Base-by-base conservation (phyloP, 2,797 vertebrate genomes). In the Coilia nasus region DNA sequence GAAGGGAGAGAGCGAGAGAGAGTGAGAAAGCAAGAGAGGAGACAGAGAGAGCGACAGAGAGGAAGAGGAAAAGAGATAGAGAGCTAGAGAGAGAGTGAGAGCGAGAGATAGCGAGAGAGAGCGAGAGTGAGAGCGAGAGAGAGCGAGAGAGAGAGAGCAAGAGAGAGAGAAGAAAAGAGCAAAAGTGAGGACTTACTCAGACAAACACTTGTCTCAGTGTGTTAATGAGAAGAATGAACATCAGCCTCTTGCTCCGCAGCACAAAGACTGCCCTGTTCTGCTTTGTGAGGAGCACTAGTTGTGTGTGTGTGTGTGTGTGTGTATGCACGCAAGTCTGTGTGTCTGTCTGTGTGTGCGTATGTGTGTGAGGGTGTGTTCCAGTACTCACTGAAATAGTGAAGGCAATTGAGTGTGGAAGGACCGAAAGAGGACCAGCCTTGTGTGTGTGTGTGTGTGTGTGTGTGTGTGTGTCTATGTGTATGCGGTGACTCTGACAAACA, bases 171-270 rank as follows among this genome's bases (percentile, higher is more conserved):
- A 50, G 50, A 84, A 23, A 46, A 82, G 86, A 75, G 84, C 23
- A 2, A 57, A 84, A 81, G 87, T 19, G 82, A 35, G 54, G 85
- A 81, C 89, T n/a, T n/a, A n/a, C n/a, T n/a, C 71, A 75, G 35
- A 75, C 9, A 0, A 67, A 85, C 84, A 84, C 62, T 67, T 54
- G 56, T 56, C 83, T 85, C 47, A 15, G 67, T 85, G 84, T 80
- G 84, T 86, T 88, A 86, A 90, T 78, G 71, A 78, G 71, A 83
- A 84, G 0, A 21, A n/a, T 75, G 62, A 78, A 78, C 83, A 31
- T 83, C 23, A 50, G 57, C 35, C 71, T 78, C 31, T 21, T 78
- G 71, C 31, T 31, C 71, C 17, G 31, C 6, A 6, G 6, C 31
- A 78, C 71, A 78, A 78, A 44, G 35, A 14, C 15, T 19, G 41